Evolutionary conservation across 2,797 vertebrate species (phyloP).

Genomic region (Darevskia nairensis): DNA sequence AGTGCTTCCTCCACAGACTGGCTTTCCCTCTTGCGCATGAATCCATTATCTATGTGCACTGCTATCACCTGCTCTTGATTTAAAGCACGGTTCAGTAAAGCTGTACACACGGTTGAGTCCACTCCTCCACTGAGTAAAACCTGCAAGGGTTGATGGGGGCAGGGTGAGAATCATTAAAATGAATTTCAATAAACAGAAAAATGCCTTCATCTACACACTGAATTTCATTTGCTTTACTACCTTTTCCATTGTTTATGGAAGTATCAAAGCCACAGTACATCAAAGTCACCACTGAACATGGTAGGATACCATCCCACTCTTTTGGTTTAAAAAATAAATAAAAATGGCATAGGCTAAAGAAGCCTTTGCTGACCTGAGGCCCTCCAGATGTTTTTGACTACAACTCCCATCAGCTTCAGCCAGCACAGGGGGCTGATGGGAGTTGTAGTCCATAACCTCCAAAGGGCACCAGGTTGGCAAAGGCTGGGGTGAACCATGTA

Average conservation of each 20-base stretch:
- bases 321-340: neutral
- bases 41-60: conserved; percentile 98
- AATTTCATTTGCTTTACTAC: neutral
- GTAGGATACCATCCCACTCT: neutral
- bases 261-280: neutral
- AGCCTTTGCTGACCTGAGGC: no score
- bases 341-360: neutral
- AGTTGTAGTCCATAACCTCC: no score
- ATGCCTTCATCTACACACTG: neutral
- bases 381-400: no score
- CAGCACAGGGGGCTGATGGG: no score
- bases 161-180: neutral
- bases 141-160: conserved; percentile 65
- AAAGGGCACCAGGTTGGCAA: no score
- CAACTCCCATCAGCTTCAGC: no score
- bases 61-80: conserved; percentile 95
- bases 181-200: neutral
- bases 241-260: neutral
- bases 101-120: conserved; percentile 98
- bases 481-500: fast-evolving
- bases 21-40: conserved; percentile 98
- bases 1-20: conserved; percentile 97
- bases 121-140: conserved; percentile 97
- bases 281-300: fast-evolving
- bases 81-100: conserved; percentile 94